A percentile compares a stretch with the other conserved stretches of the same genome.
Evolutionary conservation across 2,888 invertebrate genomes (phyloP).

Genomic region (Scaeva pyrastri): DNA sequence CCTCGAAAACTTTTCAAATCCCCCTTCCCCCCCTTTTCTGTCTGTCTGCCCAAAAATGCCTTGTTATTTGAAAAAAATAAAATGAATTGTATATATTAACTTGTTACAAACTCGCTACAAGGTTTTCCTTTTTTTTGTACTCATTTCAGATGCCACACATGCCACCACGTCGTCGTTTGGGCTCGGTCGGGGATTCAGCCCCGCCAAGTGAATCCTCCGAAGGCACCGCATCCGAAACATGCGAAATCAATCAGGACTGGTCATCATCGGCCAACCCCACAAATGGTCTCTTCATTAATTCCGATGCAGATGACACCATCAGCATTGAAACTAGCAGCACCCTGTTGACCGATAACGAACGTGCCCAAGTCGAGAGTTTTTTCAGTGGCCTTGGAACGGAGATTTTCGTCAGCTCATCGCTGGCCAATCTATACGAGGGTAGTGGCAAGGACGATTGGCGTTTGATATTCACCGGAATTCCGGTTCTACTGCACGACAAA

Average conservation of each 20-base stretch:
- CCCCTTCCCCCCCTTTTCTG: not conserved
- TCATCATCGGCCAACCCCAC: slow-evolving; percentile 81
- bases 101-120: slow-evolving; percentile 38
- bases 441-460: slow-evolving; percentile 88
- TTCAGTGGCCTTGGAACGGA: slow-evolving; percentile 91
- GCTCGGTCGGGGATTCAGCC: slow-evolving; percentile 87
- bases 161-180: slow-evolving; percentile 85
- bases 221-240: slow-evolving; percentile 85
- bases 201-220: slow-evolving; percentile 85
- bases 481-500: slow-evolving; percentile 90
- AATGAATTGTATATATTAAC: not conserved
- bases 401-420: slow-evolving; percentile 90
- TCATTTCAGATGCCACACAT: slow-evolving; percentile 78
- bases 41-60: not conserved
- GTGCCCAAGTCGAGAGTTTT: slow-evolving; percentile 89
- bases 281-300: slow-evolving; percentile 82
- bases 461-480: slow-evolving; percentile 91
- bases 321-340: slow-evolving; percentile 83
- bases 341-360: slow-evolving; percentile 87
- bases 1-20: slow-evolving; percentile 37
- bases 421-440: slow-evolving; percentile 89
- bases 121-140: slow-evolving; percentile 64
- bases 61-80: not conserved
- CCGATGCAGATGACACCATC: slow-evolving; percentile 82
- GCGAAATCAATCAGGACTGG: slow-evolving; percentile 81